These are phyloP conservation scores for Haemorhous mexicanus DNA, from an alignment of 2,113 vertebrate species.

Conservation along the genomic window DNA sequence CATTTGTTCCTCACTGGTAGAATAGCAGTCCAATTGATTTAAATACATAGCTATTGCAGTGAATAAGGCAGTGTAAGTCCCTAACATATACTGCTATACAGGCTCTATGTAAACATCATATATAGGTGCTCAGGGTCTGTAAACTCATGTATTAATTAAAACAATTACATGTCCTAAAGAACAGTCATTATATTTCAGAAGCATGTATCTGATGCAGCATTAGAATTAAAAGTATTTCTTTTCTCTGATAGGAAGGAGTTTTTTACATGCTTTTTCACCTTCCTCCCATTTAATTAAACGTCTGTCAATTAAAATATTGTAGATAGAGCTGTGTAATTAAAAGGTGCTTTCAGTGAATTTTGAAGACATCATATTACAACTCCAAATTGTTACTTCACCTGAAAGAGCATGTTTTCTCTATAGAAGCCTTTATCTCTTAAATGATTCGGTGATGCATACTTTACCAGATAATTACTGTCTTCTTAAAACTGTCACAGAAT, in stretches of 20 bases:
- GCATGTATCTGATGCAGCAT: not conserved
- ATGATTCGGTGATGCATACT: not conserved
- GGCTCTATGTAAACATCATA: not conserved
- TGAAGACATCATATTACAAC: not conserved
- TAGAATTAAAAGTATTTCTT: not conserved
- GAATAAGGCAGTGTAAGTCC: not conserved
- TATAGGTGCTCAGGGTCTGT: not conserved
- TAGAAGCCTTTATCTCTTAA: not conserved
- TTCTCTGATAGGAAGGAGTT: not conserved
- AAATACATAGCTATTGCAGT: not conserved
- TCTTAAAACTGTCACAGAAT: constrained; percentile 14
- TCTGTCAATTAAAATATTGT: not conserved
- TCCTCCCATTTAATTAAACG: not conserved
- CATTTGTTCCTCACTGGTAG: not conserved
- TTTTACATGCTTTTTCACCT: not conserved
- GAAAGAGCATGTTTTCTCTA: not conserved
- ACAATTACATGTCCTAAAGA: not conserved
- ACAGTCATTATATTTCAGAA: not conserved
- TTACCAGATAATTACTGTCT: constrained; percentile 16
- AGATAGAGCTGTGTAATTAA: not conserved
- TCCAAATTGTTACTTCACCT: not conserved
- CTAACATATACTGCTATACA: not conserved
- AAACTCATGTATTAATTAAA: not conserved
- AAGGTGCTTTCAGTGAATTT: constrained; percentile 24
- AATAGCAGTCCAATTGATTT: not conserved